Conservation (phyloP, 2,797 vertebrate genomes). For the Pelochelys cantorii region DNA sequence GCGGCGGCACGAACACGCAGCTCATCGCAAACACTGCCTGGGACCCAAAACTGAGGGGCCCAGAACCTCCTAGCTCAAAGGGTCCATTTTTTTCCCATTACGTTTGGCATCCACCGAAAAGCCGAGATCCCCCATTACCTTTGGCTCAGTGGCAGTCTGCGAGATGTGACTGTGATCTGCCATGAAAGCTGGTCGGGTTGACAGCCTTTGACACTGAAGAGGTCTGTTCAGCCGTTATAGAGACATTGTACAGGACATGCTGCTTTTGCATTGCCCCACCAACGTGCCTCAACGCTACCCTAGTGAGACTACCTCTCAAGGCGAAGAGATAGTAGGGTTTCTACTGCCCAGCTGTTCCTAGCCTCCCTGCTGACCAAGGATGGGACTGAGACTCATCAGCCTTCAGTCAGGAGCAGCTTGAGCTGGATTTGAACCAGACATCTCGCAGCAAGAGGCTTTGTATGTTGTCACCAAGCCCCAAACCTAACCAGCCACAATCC, state of each 20-base stretch:
- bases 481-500: background rate
- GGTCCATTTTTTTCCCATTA: fast-evolving
- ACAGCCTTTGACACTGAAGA: background rate
- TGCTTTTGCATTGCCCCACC: background rate
- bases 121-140: background rate
- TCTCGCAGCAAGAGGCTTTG: background rate
- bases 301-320: background rate
- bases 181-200: background rate
- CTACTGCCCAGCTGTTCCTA: background rate
- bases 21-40: too few species aligned
- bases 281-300: background rate
- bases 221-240: fast-evolving
- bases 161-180: background rate
- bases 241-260: too few species aligned
- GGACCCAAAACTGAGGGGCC: background rate
- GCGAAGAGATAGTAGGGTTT: background rate
- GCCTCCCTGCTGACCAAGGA: background rate
- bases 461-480: background rate
- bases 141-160: background rate
- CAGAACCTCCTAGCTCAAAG: background rate
- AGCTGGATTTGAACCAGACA: background rate
- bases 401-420: background rate
- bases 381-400: background rate
- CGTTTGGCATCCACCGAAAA: background rate
- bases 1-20: too few species aligned